Base-by-base conservation (phyloP, 2,888 invertebrate species). In the Xestobium rufovillosum region DNA sequence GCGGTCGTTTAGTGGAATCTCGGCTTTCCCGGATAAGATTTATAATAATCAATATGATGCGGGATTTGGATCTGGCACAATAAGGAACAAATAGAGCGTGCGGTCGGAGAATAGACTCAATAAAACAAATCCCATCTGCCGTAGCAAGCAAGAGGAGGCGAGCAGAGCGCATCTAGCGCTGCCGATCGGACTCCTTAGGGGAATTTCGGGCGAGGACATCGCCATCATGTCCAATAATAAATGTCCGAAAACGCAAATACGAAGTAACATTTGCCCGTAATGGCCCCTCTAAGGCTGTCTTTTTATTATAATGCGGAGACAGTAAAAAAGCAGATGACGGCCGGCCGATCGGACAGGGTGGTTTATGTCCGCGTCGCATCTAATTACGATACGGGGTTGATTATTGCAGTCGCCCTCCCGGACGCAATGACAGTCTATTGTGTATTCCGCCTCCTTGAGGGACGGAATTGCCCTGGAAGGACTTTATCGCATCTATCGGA, bases 291-390 rank as follows among this genome's bases (percentile, higher is more conserved):
- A 59, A 60, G 56, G 59, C 51, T 50, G 57, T 55, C 55, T 42
- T 76, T 76, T 76, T 76, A 77, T 76, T 76, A 76, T 72, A 73
- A 76, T 76, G 66, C 67, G 66, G 66, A 66, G 65, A 66, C 65
- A 60, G 57, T 67, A 67, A 76, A 77, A 76, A 75, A 75, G 71
- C 76, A 76, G 73, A 74, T 75, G 66, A 75, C 68, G 68, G 44
- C n/a, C 43, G 59, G 52, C 44, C 50, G 55, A 48, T 49, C 54
- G 59, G 58, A 56, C 56, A 55, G 47, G 56, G 62, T 63, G 62
- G 60, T 61, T 54, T 52, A 37, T 43, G 41, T 45, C 52, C 45
- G 56, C 55, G 55, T 44, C 62, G 65, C 65, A 65, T 65, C 63
- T 65, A 65, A 65, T 65, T 65, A 63, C 57, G 57, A 51, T 45